Evolutionary conservation across 2,797 vertebrate species (phyloP).

Genomic region (Diceros bicornis): DNA sequence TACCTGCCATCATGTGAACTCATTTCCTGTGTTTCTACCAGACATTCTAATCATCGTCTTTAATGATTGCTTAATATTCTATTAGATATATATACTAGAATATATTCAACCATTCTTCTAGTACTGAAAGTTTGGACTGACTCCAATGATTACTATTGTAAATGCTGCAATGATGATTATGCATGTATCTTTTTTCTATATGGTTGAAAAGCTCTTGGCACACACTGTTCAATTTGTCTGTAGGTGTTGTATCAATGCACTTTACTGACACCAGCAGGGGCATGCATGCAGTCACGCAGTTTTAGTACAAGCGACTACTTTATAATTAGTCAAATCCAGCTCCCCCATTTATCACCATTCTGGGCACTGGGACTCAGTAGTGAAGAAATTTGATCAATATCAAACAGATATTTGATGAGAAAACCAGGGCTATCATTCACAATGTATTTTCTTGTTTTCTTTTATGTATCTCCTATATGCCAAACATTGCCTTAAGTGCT

Average conservation of each 20-base stretch:
- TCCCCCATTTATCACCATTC: not conserved
- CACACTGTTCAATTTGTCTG: not conserved
- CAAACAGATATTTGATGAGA: not conserved
- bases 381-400: not conserved
- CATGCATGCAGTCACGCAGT: not conserved
- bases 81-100: not conserved
- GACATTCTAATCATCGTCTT: not conserved
- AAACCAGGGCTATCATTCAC: not conserved
- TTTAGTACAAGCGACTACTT: not conserved
- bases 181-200: not conserved
- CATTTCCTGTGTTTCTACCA: not conserved
- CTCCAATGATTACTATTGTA: not conserved
- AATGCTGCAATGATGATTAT: not conserved
- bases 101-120: not conserved
- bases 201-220: not conserved
- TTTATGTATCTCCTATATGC: not conserved
- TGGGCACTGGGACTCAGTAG: not conserved
- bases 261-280: not conserved
- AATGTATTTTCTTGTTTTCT: not conserved
- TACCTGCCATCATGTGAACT: not conserved
- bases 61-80: slow-evolving; percentile 26
- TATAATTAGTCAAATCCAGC: not conserved
- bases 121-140: not conserved
- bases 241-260: not conserved
- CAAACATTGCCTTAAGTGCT: not conserved